A percentile compares a stretch with the other conserved stretches of the same genome.
Evolutionary conservation across 2,888 invertebrate species (phyloP).

Genomic region (Philereme vetulata): DNA sequence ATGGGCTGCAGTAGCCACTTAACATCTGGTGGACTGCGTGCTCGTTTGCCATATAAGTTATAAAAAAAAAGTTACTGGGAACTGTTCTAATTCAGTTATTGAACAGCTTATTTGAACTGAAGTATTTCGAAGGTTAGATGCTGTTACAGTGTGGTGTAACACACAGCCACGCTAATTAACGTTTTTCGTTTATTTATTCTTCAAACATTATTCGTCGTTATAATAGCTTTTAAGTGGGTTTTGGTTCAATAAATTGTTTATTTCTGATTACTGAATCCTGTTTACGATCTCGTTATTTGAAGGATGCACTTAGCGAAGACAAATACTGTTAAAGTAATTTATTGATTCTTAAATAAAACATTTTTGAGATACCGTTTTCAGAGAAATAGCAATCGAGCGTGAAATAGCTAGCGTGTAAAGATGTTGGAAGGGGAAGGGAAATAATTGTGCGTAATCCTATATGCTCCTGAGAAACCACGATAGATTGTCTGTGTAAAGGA

Average conservation of each 20-base stretch:
- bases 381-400: too few relatives aligned
- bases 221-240: conserved; percentile 65
- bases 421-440: too few relatives aligned
- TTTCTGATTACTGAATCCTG: conserved; percentile 48
- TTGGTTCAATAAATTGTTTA: conserved; percentile 60
- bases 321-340: conserved; percentile 32
- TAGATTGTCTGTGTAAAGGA: too few relatives aligned
- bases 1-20: too few relatives aligned
- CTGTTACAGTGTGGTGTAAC: conserved; percentile 45
- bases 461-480: too few relatives aligned
- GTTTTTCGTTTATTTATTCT: conserved; percentile 58
- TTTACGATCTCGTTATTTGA: conserved; percentile 44
- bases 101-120: too few relatives aligned
- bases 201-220: conserved; percentile 56
- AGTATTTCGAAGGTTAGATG: background rate
- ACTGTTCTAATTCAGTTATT: too few relatives aligned
- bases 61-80: too few relatives aligned
- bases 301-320: conserved; percentile 43
- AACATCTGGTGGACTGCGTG: too few relatives aligned
- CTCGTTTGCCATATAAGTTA: too few relatives aligned
- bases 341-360: conserved; percentile 9
- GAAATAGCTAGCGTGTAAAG: too few relatives aligned
- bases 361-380: background rate
- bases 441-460: too few relatives aligned
- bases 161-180: conserved; percentile 44